Evolutionary conservation across 2,113 vertebrate genomes (phyloP), one percentile per base, ranked within the genome.

Genomic region (Mugil cephalus): DNA sequence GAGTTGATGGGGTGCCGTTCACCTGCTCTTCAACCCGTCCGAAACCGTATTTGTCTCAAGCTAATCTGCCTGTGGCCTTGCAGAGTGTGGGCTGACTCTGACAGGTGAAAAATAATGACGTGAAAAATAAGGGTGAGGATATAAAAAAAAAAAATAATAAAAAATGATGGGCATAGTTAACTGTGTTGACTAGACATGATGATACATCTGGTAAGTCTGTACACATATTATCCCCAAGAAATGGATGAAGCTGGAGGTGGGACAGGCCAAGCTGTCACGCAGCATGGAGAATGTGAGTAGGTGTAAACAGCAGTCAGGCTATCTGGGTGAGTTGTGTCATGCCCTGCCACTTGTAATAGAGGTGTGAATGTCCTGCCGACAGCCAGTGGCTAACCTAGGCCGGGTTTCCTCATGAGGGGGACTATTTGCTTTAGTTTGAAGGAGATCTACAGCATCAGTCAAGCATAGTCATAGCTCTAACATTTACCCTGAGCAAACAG

Each of bases 401-500:
- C 55, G 66, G 34, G 38, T 35, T 53, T 69, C 40, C 70, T 83
- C 71, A 72, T 65, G 48, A 65, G 45, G 24, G n/a, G 30, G 50
- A 70, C 62, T 84, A 81, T 89, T 90, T 87, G 63, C 79, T 85
- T 80, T 72, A 54, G 66, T 74, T 82, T 69, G 80, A 73, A 21
- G 62, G 63, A 58, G 60, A 87, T 62, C 73, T 54, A 47, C 79
- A 47, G 64, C 83, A 80, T 86, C 70, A 82, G 69, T 79, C 76
- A 80, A 84, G 75, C 79, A 80, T 62, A 80, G 64, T 70, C 84
- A 79, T 56, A 54, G 59, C 39, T 64, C 70, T 72, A 75, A 88
- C 88, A 86, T 89, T 91, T 89, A 88, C 83, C 65, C 76, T 18
- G 65, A 64, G 80, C 87, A 88, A 85, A 86, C 68, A 4, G n/a